Evolutionary conservation across 2,888 invertebrate genomes (phyloP).

Genomic region (Aethes cnicana): DNA sequence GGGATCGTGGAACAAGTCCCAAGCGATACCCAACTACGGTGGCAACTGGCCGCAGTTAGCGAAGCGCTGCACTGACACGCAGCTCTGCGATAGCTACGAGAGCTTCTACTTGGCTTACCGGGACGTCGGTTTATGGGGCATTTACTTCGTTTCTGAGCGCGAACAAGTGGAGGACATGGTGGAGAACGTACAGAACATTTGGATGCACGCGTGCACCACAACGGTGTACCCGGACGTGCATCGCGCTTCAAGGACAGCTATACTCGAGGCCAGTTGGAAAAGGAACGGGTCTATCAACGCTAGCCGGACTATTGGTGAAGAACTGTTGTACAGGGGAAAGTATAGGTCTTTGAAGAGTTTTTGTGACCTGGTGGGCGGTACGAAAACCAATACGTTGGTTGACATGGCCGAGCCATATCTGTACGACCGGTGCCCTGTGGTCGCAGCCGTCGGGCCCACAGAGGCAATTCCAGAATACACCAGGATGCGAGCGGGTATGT

Average conservation of each 20-base stretch:
- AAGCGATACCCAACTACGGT: slow-evolving; percentile 53
- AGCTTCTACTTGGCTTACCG: slow-evolving; percentile 69
- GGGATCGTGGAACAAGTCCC: slow-evolving; percentile 65
- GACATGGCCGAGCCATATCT: slow-evolving; percentile 49
- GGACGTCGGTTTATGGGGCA: slow-evolving; percentile 74
- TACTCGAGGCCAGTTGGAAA: slow-evolving; percentile 48
- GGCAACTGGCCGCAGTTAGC: slow-evolving; percentile 53
- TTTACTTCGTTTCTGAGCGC: slow-evolving; percentile 60
- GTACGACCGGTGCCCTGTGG: slow-evolving; percentile 67
- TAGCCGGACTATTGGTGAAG: slow-evolving; percentile 59
- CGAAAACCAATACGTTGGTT: background rate
- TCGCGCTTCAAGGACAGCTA: slow-evolving; percentile 57
- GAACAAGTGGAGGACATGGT: slow-evolving; percentile 62
- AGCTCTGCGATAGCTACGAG: slow-evolving; percentile 62
- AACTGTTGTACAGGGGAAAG: slow-evolving; percentile 57
- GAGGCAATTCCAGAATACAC: slow-evolving; percentile 68
- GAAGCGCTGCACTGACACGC: slow-evolving; percentile 46
- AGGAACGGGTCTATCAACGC: slow-evolving; percentile 50
- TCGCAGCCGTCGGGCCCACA: slow-evolving; percentile 67
- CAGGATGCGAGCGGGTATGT: slow-evolving; percentile 56
- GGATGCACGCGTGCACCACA: slow-evolving; percentile 62
- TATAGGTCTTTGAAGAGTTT: slow-evolving; percentile 29
- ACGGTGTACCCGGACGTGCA: slow-evolving; percentile 48
- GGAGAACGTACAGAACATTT: slow-evolving; percentile 55
- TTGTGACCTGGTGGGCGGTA: no score